phyloP scores from a whole-genome alignment of 2,888 invertebrate species.

The Pristionchus mayeri region DNA sequence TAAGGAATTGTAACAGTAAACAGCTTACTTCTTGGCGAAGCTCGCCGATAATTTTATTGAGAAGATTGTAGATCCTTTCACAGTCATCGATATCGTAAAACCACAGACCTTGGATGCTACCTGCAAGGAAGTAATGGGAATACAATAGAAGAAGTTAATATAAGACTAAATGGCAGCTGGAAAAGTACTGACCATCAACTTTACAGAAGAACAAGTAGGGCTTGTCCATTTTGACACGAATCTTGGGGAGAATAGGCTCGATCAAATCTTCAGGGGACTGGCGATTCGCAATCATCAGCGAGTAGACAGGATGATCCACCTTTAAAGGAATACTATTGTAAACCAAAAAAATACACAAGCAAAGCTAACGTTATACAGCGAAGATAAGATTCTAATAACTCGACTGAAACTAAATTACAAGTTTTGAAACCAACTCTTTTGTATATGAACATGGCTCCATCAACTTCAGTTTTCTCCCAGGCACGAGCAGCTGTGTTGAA shows the following conservation, averaged over 20 bases:
- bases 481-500: conserved; percentile 58
- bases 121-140: conserved; percentile 44
- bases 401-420: too few relatives aligned
- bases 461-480: conserved; percentile 69
- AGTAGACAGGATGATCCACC: conserved; percentile 47
- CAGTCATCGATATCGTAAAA: conserved; percentile 60
- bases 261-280: conserved; percentile 68
- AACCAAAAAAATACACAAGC: not conserved
- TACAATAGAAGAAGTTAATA: not conserved
- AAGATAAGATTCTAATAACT: too few relatives aligned
- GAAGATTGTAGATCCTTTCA: conserved; percentile 51
- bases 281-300: conserved; percentile 71
- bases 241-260: conserved; percentile 62
- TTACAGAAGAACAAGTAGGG: conserved; percentile 68
- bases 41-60: conserved; percentile 56
- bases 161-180: too few relatives aligned
- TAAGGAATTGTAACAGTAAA: not conserved
- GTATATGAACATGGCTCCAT: conserved; percentile 72
- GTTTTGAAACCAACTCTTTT: conserved; percentile 53
- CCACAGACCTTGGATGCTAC: conserved; percentile 67
- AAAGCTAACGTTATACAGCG: conserved; percentile 44
- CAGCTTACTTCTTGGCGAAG: conserved; percentile 52
- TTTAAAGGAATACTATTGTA: not conserved
- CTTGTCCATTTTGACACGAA: conserved; percentile 59
- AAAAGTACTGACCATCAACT: conserved; percentile 56